Evolutionary conservation across 2,797 vertebrate species (phyloP).

Genomic region (Gallinago solitaria): DNA sequence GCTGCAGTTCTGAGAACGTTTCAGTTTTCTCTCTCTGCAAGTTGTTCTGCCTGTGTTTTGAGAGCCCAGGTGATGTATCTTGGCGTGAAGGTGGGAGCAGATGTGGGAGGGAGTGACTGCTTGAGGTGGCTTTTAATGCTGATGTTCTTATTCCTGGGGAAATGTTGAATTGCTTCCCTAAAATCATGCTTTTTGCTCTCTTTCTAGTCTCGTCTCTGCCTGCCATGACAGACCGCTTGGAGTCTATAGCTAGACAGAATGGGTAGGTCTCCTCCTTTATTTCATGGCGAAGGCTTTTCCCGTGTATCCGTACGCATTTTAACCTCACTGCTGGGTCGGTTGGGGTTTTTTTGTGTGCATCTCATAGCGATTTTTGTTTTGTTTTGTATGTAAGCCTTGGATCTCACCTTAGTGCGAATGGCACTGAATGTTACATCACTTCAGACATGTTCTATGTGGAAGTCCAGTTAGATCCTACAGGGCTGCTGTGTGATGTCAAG

Average conservation of each 20-base stretch:
- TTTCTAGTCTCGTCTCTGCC: slow-evolving; percentile 90
- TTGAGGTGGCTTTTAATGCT: neutral
- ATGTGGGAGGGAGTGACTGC: accelerated
- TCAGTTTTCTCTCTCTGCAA: neutral
- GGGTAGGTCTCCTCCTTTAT: slow-evolving; percentile 78
- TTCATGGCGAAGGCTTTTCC: neutral
- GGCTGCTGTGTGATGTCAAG: slow-evolving; percentile 95
- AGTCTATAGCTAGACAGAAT: slow-evolving; percentile 96
- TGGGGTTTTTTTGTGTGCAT: slow-evolving; percentile 14
- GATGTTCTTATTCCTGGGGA: neutral
- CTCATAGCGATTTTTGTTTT: slow-evolving; percentile 49
- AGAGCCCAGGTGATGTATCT: accelerated
- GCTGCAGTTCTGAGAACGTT: neutral
- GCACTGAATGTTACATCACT: slow-evolving; percentile 98
- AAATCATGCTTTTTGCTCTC: neutral
- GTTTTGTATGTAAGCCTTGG: slow-evolving; percentile 77
- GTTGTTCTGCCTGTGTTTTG: neutral
- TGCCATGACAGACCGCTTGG: slow-evolving; percentile 96
- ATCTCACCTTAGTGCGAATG: slow-evolving; percentile 93
- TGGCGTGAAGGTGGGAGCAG: neutral
- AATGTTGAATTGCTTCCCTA: accelerated
- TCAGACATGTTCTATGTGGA: slow-evolving; percentile 99
- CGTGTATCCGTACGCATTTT: neutral
- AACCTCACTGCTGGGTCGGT: slow-evolving; percentile 4
- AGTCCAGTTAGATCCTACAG: slow-evolving; percentile 90